These are phyloP conservation scores for Blennius ocellaris DNA, from an alignment of 2,113 vertebrate genomes.

Conservation along the genomic window DNA sequence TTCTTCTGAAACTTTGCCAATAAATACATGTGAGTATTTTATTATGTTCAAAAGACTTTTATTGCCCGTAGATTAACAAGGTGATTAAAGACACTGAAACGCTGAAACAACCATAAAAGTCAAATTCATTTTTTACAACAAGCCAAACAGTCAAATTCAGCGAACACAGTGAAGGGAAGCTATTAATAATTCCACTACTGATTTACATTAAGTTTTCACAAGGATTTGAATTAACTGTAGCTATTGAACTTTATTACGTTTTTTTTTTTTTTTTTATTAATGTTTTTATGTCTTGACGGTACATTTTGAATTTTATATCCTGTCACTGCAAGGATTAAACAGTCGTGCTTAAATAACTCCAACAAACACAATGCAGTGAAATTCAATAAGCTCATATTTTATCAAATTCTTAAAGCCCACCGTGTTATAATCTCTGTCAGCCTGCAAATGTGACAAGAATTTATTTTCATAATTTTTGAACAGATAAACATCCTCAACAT, in stretches of 20 bases:
- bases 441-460: no score
- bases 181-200: not conserved
- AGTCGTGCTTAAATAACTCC: no score
- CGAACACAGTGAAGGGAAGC: not conserved
- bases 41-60: conserved; percentile 22
- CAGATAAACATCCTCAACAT: no score
- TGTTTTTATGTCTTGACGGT: not conserved
- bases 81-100: conserved; percentile 34
- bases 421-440: no score
- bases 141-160: conserved; percentile 22
- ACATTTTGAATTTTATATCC: no score
- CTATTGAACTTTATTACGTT: not conserved
- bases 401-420: no score
- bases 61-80: conserved; percentile 5
- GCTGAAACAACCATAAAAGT: conserved; percentile 27
- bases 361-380: no score
- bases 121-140: conserved; percentile 32
- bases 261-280: no score
- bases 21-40: conserved; percentile 3
- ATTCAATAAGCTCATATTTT: no score
- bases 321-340: no score
- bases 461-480: no score
- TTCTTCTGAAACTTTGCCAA: conserved; percentile 7
- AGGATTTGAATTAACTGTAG: not conserved
- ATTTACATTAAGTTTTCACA: not conserved